Conservation (phyloP, 1,140 invertebrate genomes). For the Planococcus citri region DNA sequence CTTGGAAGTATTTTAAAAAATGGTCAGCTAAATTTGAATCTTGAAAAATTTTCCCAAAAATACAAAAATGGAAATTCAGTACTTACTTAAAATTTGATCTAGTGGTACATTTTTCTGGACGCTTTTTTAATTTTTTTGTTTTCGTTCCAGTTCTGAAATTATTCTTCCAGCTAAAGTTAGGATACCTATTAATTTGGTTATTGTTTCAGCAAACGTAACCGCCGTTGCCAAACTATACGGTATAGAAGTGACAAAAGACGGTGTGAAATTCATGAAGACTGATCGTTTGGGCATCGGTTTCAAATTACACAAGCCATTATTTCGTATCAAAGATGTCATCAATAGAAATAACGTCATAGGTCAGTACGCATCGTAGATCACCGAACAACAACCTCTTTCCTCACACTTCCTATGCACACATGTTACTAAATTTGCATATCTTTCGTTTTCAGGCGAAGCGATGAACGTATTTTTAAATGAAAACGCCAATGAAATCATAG, state of each 20-base stretch:
- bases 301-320: conserved; percentile 50
- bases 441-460: conserved; percentile 44
- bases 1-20: too few relatives aligned
- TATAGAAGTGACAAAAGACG: conserved; percentile 44
- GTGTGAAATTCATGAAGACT: conserved; percentile 50
- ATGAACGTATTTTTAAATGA: conserved; percentile 76
- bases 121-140: too few relatives aligned
- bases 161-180: too few relatives aligned
- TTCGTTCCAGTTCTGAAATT: too few relatives aligned
- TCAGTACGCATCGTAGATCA: conserved; percentile 30
- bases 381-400: background rate
- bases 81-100: too few relatives aligned
- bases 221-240: conserved; percentile 57
- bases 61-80: too few relatives aligned
- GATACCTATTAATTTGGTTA: too few relatives aligned
- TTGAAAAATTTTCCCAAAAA: too few relatives aligned
- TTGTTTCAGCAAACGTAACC: conserved; percentile 47
- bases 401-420: too few relatives aligned
- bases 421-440: too few relatives aligned
- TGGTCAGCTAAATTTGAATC: too few relatives aligned
- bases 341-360: conserved; percentile 63
- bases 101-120: too few relatives aligned
- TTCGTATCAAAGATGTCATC: conserved; percentile 53
- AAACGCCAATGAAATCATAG: conserved; percentile 68
- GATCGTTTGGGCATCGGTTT: conserved; percentile 55